phyloP scores from a whole-genome alignment of 2,888 invertebrate species.

The Callinectes sapidus region DNA sequence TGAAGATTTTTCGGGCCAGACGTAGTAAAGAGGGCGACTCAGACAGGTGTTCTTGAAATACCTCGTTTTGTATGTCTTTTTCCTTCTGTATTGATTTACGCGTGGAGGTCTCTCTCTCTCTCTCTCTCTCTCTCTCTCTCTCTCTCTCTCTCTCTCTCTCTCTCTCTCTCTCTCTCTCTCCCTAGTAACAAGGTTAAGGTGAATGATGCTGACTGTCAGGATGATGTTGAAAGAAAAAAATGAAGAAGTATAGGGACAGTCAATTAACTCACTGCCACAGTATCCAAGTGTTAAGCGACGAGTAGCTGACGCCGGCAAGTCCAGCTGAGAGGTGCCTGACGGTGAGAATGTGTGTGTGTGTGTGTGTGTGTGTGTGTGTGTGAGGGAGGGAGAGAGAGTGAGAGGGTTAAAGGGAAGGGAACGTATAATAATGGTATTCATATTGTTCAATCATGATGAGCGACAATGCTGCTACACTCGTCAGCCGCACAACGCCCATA shows the following conservation, averaged over 20 bases:
- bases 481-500: neutral
- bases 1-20: neutral
- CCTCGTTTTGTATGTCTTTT: neutral
- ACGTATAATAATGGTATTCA: neutral
- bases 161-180: constrained; percentile 4
- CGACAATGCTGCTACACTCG: neutral
- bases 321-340: constrained; percentile 20
- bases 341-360: neutral
- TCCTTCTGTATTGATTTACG: neutral
- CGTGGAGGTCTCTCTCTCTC: constrained; percentile 17
- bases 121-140: constrained; percentile 4
- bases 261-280: constrained; percentile 14
- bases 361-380: neutral
- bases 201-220: neutral
- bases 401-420: constrained; percentile 36
- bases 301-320: neutral
- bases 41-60: neutral
- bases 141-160: constrained; percentile 7
- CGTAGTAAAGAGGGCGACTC: neutral
- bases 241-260: neutral
- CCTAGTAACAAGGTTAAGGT: neutral
- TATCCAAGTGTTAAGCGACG: constrained; percentile 13
- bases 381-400: constrained; percentile 37
- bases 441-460: neutral
- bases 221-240: neutral